phyloP scores from a whole-genome alignment of 2,888 invertebrate species.

The Rhopalosiphum nymphaeae region DNA sequence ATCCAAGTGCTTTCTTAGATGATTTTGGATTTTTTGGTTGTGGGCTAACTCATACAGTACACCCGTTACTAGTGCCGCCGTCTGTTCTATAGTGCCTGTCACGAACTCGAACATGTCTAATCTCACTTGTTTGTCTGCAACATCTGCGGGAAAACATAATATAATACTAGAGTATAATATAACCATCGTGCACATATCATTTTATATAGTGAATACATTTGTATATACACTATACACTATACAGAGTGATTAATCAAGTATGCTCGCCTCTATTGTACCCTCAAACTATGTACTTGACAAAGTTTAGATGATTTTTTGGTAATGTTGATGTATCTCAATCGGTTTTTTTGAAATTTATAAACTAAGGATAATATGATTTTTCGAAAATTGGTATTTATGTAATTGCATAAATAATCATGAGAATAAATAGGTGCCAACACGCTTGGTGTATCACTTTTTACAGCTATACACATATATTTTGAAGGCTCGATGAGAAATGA shows the following conservation, averaged over 20 bases:
- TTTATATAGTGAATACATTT: background rate
- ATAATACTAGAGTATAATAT: background rate
- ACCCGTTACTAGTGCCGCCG: slow-evolving; percentile 51
- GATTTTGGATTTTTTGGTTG: slow-evolving; percentile 8
- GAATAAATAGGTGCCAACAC: background rate
- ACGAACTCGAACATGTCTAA: slow-evolving; percentile 55
- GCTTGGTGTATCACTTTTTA: background rate
- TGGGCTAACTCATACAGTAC: slow-evolving; percentile 42
- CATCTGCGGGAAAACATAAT: slow-evolving; percentile 20
- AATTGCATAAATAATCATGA: background rate
- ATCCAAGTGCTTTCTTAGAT: slow-evolving; percentile 50
- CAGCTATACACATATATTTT: background rate
- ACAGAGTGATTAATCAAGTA: background rate
- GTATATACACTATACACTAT: background rate
- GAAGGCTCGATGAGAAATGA: background rate
- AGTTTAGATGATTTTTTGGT: background rate
- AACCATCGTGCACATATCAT: background rate
- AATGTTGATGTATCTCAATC: background rate
- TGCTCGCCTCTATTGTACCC: background rate
- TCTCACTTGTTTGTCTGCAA: slow-evolving; percentile 44
- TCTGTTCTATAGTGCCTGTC: slow-evolving; percentile 41
- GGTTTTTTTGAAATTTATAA: background rate
- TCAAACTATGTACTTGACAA: background rate
- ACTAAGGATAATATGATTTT: background rate
- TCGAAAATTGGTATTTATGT: background rate